These are phyloP conservation scores for Eufriesea mexicana DNA, from an alignment of 1,140 invertebrate species.

Conservation along the genomic window DNA sequence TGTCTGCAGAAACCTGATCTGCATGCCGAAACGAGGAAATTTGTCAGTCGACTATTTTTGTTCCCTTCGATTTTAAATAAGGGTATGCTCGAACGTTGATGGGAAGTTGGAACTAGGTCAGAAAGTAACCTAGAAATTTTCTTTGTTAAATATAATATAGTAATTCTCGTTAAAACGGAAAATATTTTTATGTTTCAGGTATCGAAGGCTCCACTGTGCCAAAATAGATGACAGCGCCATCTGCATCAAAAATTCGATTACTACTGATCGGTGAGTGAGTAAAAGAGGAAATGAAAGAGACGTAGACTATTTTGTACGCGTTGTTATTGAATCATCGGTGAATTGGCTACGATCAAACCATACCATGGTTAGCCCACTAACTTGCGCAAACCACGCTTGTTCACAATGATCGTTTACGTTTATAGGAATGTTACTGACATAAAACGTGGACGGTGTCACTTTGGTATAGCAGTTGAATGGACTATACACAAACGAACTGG, in stretches of 20 bases:
- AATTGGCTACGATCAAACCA: not conserved
- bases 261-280: too few species aligned
- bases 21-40: not conserved
- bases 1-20: not conserved
- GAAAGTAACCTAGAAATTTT: not conserved
- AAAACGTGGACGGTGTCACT: slow-evolving; percentile 36
- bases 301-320: not conserved
- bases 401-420: slow-evolving; percentile 28
- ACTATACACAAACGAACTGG: slow-evolving; percentile 17
- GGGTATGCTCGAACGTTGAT: too few species aligned
- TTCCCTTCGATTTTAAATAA: not conserved
- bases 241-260: too few species aligned
- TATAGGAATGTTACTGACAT: slow-evolving; percentile 36
- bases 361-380: not conserved
- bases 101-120: not conserved
- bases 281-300: too few species aligned
- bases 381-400: not conserved
- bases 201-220: too few species aligned
- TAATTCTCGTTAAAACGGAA: too few species aligned
- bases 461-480: slow-evolving; percentile 17
- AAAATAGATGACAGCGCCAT: too few species aligned
- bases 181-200: too few species aligned
- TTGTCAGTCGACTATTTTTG: not conserved
- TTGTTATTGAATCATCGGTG: not conserved
- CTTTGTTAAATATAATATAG: too few species aligned